These are phyloP conservation scores for Emydoidea blandingii DNA, from an alignment of 2,797 vertebrate genomes.

Conservation along the genomic window DNA sequence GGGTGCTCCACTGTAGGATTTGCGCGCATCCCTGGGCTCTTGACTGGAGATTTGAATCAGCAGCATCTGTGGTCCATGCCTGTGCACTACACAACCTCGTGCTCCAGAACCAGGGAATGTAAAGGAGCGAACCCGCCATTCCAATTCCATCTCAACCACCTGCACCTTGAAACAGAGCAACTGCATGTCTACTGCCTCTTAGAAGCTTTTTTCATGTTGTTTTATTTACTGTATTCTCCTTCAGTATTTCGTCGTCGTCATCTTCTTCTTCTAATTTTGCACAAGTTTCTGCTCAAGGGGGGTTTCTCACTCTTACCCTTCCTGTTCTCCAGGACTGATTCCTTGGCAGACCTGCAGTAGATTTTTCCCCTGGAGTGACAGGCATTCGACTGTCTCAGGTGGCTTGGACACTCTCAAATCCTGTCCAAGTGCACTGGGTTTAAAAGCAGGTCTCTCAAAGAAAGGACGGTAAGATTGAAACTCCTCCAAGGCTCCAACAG, in stretches of 20 bases:
- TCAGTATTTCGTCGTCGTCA: neutral
- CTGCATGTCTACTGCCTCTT: neutral
- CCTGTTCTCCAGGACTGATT: no score
- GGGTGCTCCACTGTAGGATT: neutral
- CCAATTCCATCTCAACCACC: neutral
- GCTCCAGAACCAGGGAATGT: neutral
- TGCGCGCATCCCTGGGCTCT: neutral
- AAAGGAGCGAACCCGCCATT: neutral
- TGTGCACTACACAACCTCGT: neutral
- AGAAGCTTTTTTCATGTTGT: neutral
- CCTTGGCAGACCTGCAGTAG: no score
- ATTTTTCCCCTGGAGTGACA: no score
- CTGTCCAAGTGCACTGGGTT: no score
- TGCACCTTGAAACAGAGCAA: neutral
- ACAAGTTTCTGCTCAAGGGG: no score
- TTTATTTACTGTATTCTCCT: neutral
- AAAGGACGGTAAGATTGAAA: no score
- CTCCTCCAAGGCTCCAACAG: no score
- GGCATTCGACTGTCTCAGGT: no score
- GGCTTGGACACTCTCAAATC: no score
- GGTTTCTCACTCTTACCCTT: no score
- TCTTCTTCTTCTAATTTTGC: neutral
- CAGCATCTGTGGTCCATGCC: neutral
- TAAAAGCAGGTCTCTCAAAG: no score
- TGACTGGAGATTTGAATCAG: neutral